phyloP scores from a whole-genome alignment of 2,113 vertebrate genomes.

The Syngnathus floridae region DNA sequence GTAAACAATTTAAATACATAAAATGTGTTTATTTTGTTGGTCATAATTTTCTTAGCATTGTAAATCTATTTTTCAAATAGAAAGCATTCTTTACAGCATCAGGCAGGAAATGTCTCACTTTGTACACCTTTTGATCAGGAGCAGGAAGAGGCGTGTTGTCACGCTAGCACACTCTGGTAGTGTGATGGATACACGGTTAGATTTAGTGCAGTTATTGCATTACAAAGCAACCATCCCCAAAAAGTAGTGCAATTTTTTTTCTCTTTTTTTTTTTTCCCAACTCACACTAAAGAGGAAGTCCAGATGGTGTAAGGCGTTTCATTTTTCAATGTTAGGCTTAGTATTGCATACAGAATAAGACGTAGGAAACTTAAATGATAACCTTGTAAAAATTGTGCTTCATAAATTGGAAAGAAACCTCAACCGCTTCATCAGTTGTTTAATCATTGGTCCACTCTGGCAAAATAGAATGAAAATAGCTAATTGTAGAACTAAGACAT shows the following conservation, averaged over 20 bases:
- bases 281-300: constrained; percentile 71
- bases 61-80: constrained; percentile 70
- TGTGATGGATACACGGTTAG: constrained; percentile 64
- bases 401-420: constrained; percentile 62
- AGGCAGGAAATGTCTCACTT: constrained; percentile 70
- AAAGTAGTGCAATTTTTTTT: constrained; percentile 69
- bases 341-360: constrained; percentile 78
- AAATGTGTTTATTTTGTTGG: constrained; percentile 73
- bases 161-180: constrained; percentile 63
- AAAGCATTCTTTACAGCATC: constrained; percentile 79
- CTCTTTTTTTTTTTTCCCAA: constrained; percentile 37
- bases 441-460: constrained; percentile 67
- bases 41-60: constrained; percentile 64
- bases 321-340: constrained; percentile 69
- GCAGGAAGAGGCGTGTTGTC: constrained; percentile 64
- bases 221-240: constrained; percentile 72
- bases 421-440: constrained; percentile 52
- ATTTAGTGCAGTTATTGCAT: constrained; percentile 78
- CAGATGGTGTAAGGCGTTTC: constrained; percentile 72
- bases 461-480: constrained; percentile 52
- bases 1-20: constrained; percentile 67
- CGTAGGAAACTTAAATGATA: constrained; percentile 61
- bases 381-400: constrained; percentile 76
- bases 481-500: constrained; percentile 51
- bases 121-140: constrained; percentile 63